Evolutionary conservation across 1,140 invertebrate genomes (phyloP).

Genomic region (Cepaea nemoralis): DNA sequence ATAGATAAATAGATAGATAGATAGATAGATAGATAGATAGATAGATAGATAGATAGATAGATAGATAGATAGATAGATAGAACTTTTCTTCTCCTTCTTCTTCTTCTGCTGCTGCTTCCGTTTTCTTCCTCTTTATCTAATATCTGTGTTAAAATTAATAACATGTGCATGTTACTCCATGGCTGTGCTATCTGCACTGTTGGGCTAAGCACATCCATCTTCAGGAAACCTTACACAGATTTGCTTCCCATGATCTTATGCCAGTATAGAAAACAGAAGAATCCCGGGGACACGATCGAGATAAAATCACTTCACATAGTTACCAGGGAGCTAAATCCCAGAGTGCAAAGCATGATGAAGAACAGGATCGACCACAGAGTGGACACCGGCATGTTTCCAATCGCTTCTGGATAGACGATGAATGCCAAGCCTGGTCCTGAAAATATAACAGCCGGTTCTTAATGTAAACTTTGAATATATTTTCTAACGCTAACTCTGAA

Average conservation of each 20-base stretch:
- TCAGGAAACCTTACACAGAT: too few relatives aligned
- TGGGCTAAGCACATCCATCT: too few relatives aligned
- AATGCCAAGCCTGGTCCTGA: slow-evolving; percentile 39
- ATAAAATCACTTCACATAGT: too few relatives aligned
- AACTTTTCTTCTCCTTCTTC: too few relatives aligned
- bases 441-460: background rate
- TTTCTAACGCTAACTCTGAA: too few relatives aligned
- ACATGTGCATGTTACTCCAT: slow-evolving; percentile 62
- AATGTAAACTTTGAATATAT: too few relatives aligned
- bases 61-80: slow-evolving; percentile 11
- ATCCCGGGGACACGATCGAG: background rate
- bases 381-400: slow-evolving; percentile 79
- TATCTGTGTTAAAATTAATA: too few relatives aligned
- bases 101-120: too few relatives aligned
- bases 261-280: background rate
- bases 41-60: slow-evolving; percentile 11
- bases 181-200: too few relatives aligned
- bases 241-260: too few relatives aligned
- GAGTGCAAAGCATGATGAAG: slow-evolving; percentile 96
- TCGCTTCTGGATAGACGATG: slow-evolving; percentile 41
- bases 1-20: slow-evolving; percentile 8
- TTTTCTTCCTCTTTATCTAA: too few relatives aligned
- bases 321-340: slow-evolving; percentile 78
- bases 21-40: slow-evolving; percentile 11
- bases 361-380: slow-evolving; percentile 96